These are phyloP conservation scores for Gambusia affinis DNA, from an alignment of 2,113 vertebrate genomes.

Conservation along the genomic window DNA sequence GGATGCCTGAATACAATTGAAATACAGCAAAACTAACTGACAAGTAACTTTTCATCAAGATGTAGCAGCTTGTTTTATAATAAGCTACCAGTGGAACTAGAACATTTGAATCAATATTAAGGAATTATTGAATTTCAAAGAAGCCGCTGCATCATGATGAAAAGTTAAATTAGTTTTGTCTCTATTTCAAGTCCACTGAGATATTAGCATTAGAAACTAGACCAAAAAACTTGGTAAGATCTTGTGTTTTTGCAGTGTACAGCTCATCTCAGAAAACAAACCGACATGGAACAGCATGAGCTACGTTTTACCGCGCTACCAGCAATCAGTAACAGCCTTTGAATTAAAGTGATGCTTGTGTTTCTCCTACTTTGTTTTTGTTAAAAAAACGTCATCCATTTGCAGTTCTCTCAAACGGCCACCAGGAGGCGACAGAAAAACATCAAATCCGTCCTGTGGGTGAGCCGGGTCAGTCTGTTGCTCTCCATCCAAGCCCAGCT, in stretches of 20 bases:
- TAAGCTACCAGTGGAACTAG: too few species aligned
- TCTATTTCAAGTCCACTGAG: too few species aligned
- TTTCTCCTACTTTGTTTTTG: slow-evolving; percentile 2
- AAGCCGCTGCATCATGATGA: too few species aligned
- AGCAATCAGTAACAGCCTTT: slow-evolving; percentile 60
- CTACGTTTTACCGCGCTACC: slow-evolving; percentile 68
- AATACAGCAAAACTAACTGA: too few species aligned
- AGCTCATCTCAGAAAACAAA: slow-evolving; percentile 64
- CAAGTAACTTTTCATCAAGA: too few species aligned
- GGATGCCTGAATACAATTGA: too few species aligned
- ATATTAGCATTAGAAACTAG: too few species aligned
- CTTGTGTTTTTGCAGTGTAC: slow-evolving; percentile 4
- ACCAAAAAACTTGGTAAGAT: too few species aligned
- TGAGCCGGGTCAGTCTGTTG: slow-evolving; percentile 43
- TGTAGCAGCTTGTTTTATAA: too few species aligned
- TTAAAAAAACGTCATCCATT: slow-evolving; percentile 22
- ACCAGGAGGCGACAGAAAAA: slow-evolving; percentile 25
- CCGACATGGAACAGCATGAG: slow-evolving; percentile 71
- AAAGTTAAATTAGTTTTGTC: too few species aligned
- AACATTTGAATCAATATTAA: too few species aligned
- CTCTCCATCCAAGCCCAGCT: slow-evolving; percentile 51
- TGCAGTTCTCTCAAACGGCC: slow-evolving; percentile 50
- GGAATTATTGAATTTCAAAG: too few species aligned
- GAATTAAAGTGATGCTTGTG: slow-evolving; percentile 42
- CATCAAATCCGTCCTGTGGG: slow-evolving; percentile 33